Evolutionary conservation across 1,140 invertebrate genomes (phyloP), one percentile per base, ranked within the genome.

Genomic region (Macrobrachium nipponense): DNA sequence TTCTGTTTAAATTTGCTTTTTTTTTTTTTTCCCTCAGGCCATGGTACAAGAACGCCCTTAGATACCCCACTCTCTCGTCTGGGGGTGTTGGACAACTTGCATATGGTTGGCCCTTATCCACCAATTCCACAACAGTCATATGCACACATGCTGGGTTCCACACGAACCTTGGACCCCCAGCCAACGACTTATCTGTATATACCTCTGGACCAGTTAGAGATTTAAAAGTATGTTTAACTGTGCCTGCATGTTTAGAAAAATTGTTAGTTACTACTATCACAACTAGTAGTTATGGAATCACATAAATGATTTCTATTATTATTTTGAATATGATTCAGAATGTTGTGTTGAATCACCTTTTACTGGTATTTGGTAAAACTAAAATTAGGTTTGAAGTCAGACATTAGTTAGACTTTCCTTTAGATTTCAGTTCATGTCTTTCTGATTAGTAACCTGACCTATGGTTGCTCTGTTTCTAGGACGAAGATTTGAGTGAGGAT

Each of bases 101-200:
- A 87, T 64, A 87, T 87, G 80, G 80, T 82, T 10, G 86, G 86
- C 14, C 86, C 80, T 12, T 87, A 87, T 68, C 80, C 86, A 27
- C 86, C 86, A 44, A 82, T 80, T 60, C 80, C 72, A 14, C 80
- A 82, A 15, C 76, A 82, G 59, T 87, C 80, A n/a, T 87, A 87
- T 87, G 86, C 80, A 51, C 86, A 87, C 59, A 82, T 87, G 76
- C 73, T 87, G 75, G 76, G 86, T 18, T 78, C 80, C n/a, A 60
- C 81, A 27, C 73, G 80, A 17, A 20, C 80, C 20, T n/a, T 79
- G 5, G 80, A 87, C 23, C 73, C 82, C 15, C 86, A 87, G 66
- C 86, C 86, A 23, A 87, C 86, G 5, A 87, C n/a, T 60, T 87
- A 14, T 87, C 86, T 27, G 60, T 82, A 14, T 86, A 86, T 58